Percentiles rank a stretch among this genome's conserved stretches.
Evolutionary conservation across 2,113 vertebrate species (phyloP).

Genomic region (Rhinogobius similis): DNA sequence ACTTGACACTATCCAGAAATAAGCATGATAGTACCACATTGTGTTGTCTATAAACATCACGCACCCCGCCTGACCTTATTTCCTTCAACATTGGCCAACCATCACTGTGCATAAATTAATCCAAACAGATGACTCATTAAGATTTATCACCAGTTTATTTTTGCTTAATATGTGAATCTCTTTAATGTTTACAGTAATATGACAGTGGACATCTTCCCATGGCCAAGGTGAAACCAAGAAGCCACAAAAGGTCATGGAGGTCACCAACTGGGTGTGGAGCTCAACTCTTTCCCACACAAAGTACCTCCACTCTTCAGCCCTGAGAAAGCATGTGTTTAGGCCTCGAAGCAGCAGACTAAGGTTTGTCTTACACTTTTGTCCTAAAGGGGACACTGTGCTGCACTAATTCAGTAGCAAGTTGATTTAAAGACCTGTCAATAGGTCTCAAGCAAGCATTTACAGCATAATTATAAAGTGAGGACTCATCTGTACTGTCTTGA

Average conservation of each 20-base stretch:
- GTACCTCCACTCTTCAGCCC: conserved; percentile 45
- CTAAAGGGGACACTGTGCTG: conserved; percentile 10
- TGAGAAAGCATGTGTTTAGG: conserved; percentile 55
- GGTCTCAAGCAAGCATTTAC: not conserved
- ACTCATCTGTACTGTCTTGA: not conserved
- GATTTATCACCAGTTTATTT: conserved; percentile 51
- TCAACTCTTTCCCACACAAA: conserved; percentile 62
- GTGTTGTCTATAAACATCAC: conserved; percentile 28
- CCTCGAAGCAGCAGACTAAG: conserved; percentile 23
- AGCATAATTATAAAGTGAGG: not conserved
- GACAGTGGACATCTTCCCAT: conserved; percentile 50
- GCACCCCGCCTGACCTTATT: conserved; percentile 5
- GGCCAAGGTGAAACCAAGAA: conserved; percentile 45
- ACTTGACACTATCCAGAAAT: conserved; percentile 17
- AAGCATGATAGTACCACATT: conserved; percentile 3
- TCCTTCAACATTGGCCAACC: conserved; percentile 14
- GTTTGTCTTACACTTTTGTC: conserved; percentile 13
- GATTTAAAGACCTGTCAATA: conserved; percentile 12
- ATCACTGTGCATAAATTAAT: conserved; percentile 28
- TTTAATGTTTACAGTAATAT: conserved; percentile 47
- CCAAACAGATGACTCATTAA: conserved; percentile 39
- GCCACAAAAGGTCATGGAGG: conserved; percentile 61
- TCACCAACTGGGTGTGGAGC: conserved; percentile 72
- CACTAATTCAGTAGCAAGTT: not conserved
- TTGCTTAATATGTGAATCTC: conserved; percentile 37